phyloP scores from a whole-genome alignment of 2,797 vertebrate species.

The Antennarius maculatus region DNA sequence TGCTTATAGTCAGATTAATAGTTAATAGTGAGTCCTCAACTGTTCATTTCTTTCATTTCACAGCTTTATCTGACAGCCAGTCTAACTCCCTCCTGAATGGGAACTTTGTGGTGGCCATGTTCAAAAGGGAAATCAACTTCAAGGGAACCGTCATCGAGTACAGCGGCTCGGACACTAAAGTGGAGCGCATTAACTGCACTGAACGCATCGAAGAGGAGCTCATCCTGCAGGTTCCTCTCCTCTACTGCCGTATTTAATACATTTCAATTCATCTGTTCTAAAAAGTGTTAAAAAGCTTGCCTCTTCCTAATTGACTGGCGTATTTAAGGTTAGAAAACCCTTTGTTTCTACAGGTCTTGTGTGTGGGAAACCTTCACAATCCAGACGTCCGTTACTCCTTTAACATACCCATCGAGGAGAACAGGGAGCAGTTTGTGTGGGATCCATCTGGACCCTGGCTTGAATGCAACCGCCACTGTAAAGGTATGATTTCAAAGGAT shows the following conservation, averaged over 20 bases:
- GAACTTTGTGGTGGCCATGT: slow-evolving; percentile 97
- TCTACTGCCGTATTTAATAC: background rate
- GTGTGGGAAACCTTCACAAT: slow-evolving; percentile 95
- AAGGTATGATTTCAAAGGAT: slow-evolving; percentile 81
- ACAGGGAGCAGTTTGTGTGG: slow-evolving; percentile 88
- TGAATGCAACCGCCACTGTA: slow-evolving; percentile 91
- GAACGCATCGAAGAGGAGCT: slow-evolving; percentile 90
- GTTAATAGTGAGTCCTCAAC: background rate
- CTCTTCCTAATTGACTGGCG: background rate
- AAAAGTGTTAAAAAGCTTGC: background rate
- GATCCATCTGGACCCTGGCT: slow-evolving; percentile 91
- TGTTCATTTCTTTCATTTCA: slow-evolving; percentile 29
- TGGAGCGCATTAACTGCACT: slow-evolving; percentile 95
- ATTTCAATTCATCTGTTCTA: background rate
- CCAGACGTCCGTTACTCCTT: slow-evolving; percentile 95
- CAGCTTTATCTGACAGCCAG: slow-evolving; percentile 91
- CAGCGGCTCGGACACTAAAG: slow-evolving; percentile 91
- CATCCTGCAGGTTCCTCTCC: slow-evolving; percentile 85
- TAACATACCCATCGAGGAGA: slow-evolving; percentile 89
- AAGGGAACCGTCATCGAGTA: slow-evolving; percentile 93
- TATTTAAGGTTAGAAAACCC: slow-evolving; percentile 17
- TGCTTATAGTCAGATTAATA: slow-evolving; percentile 8
- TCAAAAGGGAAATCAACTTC: slow-evolving; percentile 92
- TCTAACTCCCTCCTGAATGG: slow-evolving; percentile 95
- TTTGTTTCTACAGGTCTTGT: slow-evolving; percentile 86